Evolutionary conservation across 2,888 invertebrate genomes (phyloP).

Genomic region (Enoplolaimus lenunculus): DNA sequence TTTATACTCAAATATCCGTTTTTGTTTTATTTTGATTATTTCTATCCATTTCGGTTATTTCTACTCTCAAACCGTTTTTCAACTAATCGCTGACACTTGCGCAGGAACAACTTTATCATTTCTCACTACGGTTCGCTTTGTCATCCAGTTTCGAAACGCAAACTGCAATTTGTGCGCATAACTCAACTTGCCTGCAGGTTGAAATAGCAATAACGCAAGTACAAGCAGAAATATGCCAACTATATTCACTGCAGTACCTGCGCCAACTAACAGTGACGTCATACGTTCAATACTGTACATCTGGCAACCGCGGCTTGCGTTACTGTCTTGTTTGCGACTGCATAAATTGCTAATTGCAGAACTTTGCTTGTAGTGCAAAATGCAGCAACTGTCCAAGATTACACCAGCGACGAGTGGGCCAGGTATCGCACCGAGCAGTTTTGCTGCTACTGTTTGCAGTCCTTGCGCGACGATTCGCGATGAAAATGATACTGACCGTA

Average conservation of each 20-base stretch:
- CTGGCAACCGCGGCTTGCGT: not conserved
- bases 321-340: not conserved
- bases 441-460: not conserved
- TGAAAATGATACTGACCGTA: not conserved
- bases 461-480: not conserved
- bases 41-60: too few relatives aligned
- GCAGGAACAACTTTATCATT: too few relatives aligned
- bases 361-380: not conserved
- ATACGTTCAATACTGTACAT: not conserved
- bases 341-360: too few relatives aligned
- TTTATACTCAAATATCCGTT: too few relatives aligned
- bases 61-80: too few relatives aligned
- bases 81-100: too few relatives aligned
- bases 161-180: too few relatives aligned
- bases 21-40: too few relatives aligned
- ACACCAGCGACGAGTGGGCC: not conserved
- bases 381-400: not conserved
- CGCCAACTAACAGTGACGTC: not conserved
- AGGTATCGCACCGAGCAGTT: not conserved
- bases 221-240: not conserved
- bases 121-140: too few relatives aligned
- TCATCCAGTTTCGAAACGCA: too few relatives aligned
- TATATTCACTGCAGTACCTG: not conserved
- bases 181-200: too few relatives aligned
- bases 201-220: not conserved